These are phyloP conservation scores for Alitta virens DNA, from an alignment of 2,888 invertebrate species.

Conservation along the genomic window DNA sequence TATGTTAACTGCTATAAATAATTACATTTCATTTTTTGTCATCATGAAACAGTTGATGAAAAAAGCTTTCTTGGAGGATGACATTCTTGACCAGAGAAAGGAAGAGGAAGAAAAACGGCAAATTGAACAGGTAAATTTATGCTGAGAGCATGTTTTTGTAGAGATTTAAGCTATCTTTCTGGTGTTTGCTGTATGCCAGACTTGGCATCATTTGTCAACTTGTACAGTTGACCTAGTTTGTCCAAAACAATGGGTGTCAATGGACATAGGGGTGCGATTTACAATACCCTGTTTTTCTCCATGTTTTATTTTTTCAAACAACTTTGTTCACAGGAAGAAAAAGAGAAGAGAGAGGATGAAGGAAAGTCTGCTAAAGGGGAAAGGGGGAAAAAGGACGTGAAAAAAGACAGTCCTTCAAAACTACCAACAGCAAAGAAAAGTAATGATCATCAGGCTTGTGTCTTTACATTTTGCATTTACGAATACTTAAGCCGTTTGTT, in stretches of 20 bases:
- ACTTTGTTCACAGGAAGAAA: constrained; percentile 36
- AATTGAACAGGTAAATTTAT: constrained; percentile 43
- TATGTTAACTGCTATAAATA: too few relatives aligned
- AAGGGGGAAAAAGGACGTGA: constrained; percentile 26
- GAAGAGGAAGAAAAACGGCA: constrained; percentile 48
- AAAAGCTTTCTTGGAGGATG: constrained; percentile 43
- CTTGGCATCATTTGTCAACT: too few relatives aligned
- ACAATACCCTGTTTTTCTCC: too few relatives aligned
- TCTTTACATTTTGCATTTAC: too few relatives aligned
- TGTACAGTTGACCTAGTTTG: too few relatives aligned
- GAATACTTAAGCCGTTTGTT: too few relatives aligned
- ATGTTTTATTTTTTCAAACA: neutral
- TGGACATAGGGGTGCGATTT: too few relatives aligned
- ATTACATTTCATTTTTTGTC: neutral
- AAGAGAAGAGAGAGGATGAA: constrained; percentile 41
- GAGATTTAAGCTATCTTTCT: too few relatives aligned
- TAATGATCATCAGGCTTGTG: too few relatives aligned
- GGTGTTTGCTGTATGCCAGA: too few relatives aligned
- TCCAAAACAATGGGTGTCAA: too few relatives aligned
- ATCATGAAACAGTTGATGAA: constrained; percentile 32
- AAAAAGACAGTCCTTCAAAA: constrained; percentile 35
- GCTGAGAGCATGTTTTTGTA: too few relatives aligned
- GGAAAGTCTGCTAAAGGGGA: constrained; percentile 36
- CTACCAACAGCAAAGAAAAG: constrained; percentile 43
- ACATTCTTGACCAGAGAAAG: constrained; percentile 45